Evolutionary conservation across 2,888 invertebrate genomes (phyloP).

Genomic region (Agrochola circellaris): DNA sequence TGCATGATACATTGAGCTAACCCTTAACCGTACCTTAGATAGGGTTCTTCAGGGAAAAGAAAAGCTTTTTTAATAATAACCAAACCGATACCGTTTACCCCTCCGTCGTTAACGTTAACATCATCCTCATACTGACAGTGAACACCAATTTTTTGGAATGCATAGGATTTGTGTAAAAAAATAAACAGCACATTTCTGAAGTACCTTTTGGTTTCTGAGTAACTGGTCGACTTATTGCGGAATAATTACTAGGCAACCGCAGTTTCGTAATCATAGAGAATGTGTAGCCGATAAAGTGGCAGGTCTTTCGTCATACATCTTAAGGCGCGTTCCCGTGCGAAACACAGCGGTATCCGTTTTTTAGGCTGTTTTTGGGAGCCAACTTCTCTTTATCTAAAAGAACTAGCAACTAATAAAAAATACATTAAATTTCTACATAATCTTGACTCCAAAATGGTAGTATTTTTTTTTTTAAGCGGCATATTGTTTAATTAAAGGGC

Average conservation of each 20-base stretch:
- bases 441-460: too few species aligned
- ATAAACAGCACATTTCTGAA: not conserved
- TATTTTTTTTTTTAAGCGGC: too few species aligned
- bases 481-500: too few species aligned
- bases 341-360: too few species aligned
- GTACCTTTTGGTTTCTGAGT: not conserved
- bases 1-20: not conserved
- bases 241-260: slow-evolving; percentile 8
- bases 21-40: not conserved
- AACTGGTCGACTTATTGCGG: slow-evolving; percentile 5
- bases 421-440: too few species aligned
- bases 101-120: not conserved
- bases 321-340: too few species aligned
- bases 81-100: not conserved
- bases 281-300: not conserved
- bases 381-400: too few species aligned
- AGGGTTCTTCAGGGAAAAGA: not conserved
- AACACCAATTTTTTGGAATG: not conserved
- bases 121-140: not conserved
- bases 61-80: not conserved
- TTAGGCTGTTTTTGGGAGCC: too few species aligned
- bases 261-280: slow-evolving; percentile 18
- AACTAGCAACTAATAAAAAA: too few species aligned
- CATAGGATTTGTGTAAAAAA: too few species aligned
- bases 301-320: slow-evolving; percentile 18